These are phyloP conservation scores for Hemiscyllium ocellatum DNA, from an alignment of 2,113 vertebrate species.

Conservation along the genomic window DNA sequence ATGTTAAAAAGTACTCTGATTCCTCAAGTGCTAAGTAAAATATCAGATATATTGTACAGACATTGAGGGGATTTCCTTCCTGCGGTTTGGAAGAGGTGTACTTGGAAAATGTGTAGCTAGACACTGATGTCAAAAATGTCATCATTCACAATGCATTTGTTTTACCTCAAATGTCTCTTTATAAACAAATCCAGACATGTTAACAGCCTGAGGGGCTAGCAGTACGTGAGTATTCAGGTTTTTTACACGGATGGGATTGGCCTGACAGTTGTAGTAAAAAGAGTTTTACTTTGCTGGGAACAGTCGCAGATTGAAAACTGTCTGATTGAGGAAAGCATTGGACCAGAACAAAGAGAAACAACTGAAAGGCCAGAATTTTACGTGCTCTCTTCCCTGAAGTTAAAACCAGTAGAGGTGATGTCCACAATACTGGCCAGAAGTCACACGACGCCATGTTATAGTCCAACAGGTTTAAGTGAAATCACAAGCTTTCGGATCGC, in stretches of 20 bases:
- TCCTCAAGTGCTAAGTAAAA: neutral
- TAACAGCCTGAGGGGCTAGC: neutral
- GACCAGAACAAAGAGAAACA: neutral
- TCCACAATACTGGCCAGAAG: too few relatives aligned
- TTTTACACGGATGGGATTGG: neutral
- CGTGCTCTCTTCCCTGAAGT: too few relatives aligned
- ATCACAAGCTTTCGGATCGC: too few relatives aligned
- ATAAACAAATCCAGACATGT: neutral
- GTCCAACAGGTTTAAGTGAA: too few relatives aligned
- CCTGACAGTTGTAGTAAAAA: neutral
- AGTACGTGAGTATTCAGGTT: conserved; percentile 2
- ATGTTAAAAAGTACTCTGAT: neutral
- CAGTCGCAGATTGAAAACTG: neutral
- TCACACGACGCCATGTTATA: too few relatives aligned
- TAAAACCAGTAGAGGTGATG: too few relatives aligned
- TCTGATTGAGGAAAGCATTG: neutral
- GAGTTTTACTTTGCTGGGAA: neutral
- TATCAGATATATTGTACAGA: neutral
- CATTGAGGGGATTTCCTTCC: neutral
- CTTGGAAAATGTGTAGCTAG: neutral
- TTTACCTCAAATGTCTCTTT: conserved; percentile 3
- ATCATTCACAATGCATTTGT: conserved; percentile 27
- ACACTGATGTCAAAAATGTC: conserved; percentile 8
- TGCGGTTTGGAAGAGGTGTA: too few relatives aligned
- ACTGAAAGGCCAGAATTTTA: neutral